Evolutionary conservation across 2,888 invertebrate species (phyloP).

Genomic region (Syrphus vitripennis): DNA sequence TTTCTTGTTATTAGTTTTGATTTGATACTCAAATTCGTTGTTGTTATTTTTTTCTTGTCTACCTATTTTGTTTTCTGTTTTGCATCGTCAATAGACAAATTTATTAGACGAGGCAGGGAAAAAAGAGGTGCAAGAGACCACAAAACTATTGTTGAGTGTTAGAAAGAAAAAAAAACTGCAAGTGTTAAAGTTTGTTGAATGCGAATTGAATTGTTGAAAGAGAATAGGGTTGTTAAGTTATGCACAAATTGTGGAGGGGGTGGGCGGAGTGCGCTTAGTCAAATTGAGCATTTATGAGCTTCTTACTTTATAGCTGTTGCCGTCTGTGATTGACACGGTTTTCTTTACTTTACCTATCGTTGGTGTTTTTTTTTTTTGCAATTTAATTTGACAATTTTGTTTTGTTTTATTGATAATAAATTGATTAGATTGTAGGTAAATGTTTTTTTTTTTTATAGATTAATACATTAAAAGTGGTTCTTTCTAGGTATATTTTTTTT

Average conservation of each 20-base stretch:
- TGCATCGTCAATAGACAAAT: slow-evolving; percentile 45
- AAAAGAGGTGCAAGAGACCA: neutral
- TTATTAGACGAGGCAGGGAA: neutral
- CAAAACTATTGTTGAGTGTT: slow-evolving; percentile 46
- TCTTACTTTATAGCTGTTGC: slow-evolving; percentile 19
- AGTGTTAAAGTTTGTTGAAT: slow-evolving; percentile 51
- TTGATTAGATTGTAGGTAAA: slow-evolving; percentile 29
- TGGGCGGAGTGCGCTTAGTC: slow-evolving; percentile 37
- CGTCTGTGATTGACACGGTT: slow-evolving; percentile 33
- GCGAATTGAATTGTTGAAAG: neutral
- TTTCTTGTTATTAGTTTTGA: slow-evolving; percentile 67
- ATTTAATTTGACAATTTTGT: slow-evolving; percentile 9
- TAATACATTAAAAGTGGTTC: neutral
- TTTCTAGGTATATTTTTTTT: neutral
- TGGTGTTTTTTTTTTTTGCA: neutral
- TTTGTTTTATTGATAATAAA: neutral
- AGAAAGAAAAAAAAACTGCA: slow-evolving; percentile 41
- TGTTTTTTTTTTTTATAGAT: neutral
- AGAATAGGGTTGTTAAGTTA: neutral
- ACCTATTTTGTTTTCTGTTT: slow-evolving; percentile 8
- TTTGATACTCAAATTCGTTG: slow-evolving; percentile 68
- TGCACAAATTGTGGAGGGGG: slow-evolving; percentile 23
- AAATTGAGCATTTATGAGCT: slow-evolving; percentile 52
- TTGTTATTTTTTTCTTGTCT: slow-evolving; percentile 30
- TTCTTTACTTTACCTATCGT: neutral